These are phyloP conservation scores for Agonopterix subpropinquella DNA, from an alignment of 2,888 invertebrate species.

Conservation along the genomic window DNA sequence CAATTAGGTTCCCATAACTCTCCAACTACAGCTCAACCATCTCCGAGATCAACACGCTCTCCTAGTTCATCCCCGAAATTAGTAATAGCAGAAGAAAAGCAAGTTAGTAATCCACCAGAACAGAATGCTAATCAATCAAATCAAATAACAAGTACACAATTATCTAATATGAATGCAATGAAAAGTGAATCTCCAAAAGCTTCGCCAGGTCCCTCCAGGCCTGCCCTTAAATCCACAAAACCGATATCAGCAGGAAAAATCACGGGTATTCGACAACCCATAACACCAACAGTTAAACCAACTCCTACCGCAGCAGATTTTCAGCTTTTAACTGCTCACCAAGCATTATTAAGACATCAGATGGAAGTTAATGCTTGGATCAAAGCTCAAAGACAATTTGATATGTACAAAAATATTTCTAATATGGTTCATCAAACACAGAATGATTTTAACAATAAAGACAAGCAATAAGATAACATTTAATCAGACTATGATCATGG, in stretches of 20 bases:
- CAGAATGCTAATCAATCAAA: slow-evolving; percentile 54
- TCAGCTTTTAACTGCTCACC: slow-evolving; percentile 42
- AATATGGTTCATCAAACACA: slow-evolving; percentile 54
- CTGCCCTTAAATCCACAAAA: slow-evolving; percentile 44
- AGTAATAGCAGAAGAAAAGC: slow-evolving; percentile 70
- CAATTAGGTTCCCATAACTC: slow-evolving; percentile 40
- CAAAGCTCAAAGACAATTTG: slow-evolving; percentile 56
- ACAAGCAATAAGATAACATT: slow-evolving; percentile 30
- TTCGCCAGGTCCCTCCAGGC: slow-evolving; percentile 52
- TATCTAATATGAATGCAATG: slow-evolving; percentile 38
- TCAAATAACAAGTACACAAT: slow-evolving; percentile 59
- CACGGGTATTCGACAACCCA: slow-evolving; percentile 45
- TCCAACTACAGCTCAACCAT: slow-evolving; percentile 44
- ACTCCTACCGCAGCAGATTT: slow-evolving; percentile 29
- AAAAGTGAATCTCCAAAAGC: slow-evolving; percentile 48
- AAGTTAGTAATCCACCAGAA: slow-evolving; percentile 39
- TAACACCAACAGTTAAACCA: slow-evolving; percentile 39
- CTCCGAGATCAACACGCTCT: slow-evolving; percentile 63
- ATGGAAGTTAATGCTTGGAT: slow-evolving; percentile 65
- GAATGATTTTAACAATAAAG: slow-evolving; percentile 54
- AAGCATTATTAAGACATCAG: slow-evolving; percentile 51
- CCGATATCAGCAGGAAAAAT: slow-evolving; percentile 43
- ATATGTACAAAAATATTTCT: slow-evolving; percentile 58
- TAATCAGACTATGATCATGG: no score
- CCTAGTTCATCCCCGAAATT: slow-evolving; percentile 71